Conservation (phyloP, 2,888 invertebrate genomes). For the Busseola fusca region DNA sequence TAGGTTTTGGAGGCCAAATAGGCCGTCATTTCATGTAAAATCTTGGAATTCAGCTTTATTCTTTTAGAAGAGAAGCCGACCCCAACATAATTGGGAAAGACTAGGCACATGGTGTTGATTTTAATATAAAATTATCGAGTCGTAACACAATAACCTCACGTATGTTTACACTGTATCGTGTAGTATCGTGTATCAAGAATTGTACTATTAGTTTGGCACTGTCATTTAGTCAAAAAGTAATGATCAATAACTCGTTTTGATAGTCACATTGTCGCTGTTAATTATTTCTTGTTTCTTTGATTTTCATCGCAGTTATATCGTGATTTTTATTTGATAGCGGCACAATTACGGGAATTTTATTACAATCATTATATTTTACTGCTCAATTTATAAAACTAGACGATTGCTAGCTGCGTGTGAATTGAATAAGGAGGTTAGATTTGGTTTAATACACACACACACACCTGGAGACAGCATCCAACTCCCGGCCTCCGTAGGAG, state of each 20-base stretch:
- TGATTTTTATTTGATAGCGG: background rate
- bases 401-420: background rate
- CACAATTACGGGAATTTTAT: background rate
- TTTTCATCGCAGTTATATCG: background rate
- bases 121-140: background rate
- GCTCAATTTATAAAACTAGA: background rate
- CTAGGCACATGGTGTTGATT: too few species aligned
- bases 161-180: conserved; percentile 41
- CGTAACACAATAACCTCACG: background rate
- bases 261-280: conserved; percentile 3
- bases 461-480: too few species aligned
- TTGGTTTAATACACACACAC: too few species aligned
- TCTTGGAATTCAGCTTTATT: too few species aligned
- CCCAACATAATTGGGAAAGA: background rate
- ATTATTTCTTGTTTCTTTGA: conserved; percentile 13
- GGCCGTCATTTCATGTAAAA: too few species aligned
- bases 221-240: conserved; percentile 12
- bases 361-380: background rate
- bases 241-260: conserved; percentile 34
- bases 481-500: too few species aligned
- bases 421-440: background rate
- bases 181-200: conserved; percentile 17
- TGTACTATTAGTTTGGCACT: background rate
- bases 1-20: too few species aligned
- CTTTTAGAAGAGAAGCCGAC: too few species aligned